Conservation (phyloP, 1,140 invertebrate genomes). For the Potamilus streckersoni region DNA sequence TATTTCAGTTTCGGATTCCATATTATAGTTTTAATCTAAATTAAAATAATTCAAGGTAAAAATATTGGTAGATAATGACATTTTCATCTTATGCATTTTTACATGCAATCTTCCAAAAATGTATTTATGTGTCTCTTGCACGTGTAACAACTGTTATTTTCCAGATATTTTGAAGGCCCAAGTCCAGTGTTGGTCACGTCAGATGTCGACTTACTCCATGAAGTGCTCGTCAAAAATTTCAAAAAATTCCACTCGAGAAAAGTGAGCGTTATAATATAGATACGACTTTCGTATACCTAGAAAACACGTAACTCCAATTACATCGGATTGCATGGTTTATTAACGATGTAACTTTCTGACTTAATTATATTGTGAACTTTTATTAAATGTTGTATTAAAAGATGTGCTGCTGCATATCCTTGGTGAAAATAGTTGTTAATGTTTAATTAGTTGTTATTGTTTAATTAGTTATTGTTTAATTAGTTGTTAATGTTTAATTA, state of each 20-base stretch:
- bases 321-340: not conserved
- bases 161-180: constrained; percentile 65
- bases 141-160: not conserved
- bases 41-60: not conserved
- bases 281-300: not conserved
- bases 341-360: too few species aligned
- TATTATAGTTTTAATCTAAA: not conserved
- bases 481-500: not conserved
- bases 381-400: not conserved
- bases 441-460: not conserved
- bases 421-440: constrained; percentile 3
- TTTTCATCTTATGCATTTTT: not conserved
- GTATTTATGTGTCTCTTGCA: too few species aligned
- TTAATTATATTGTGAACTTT: too few species aligned
- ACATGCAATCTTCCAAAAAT: not conserved
- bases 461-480: not conserved
- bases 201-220: constrained; percentile 64
- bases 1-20: not conserved
- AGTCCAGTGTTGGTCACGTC: constrained; percentile 66
- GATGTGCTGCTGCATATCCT: constrained; percentile 1
- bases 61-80: not conserved
- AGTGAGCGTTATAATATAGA: constrained; percentile 36
- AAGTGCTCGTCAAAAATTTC: constrained; percentile 70
- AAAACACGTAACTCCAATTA: constrained; percentile 1
- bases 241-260: constrained; percentile 68